phyloP scores from a whole-genome alignment of 37 sponge, comb jelly and placozoan species.

The Hexactinellida sp. region DNA sequence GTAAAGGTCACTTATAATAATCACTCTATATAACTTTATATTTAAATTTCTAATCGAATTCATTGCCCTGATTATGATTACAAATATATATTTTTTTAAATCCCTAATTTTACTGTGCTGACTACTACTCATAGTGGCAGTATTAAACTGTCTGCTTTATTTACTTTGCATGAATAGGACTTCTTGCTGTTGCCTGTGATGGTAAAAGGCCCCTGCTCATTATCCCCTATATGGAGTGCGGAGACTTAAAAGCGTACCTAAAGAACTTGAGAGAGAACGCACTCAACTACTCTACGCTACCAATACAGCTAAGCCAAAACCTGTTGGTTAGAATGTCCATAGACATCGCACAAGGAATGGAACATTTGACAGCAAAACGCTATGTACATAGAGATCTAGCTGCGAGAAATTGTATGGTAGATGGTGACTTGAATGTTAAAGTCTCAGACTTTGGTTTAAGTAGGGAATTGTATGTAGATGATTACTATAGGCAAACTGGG shows the following conservation, averaged over 20 bases:
- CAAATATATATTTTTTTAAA: too few relatives aligned
- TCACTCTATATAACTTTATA: too few relatives aligned
- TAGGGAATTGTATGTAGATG: not conserved
- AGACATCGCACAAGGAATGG: not conserved
- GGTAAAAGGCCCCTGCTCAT: not conserved
- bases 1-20: too few relatives aligned
- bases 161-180: too few relatives aligned
- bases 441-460: slow-evolving; percentile 6
- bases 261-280: not conserved
- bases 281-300: not conserved
- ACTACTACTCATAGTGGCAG: too few relatives aligned
- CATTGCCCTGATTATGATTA: too few relatives aligned
- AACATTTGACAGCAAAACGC: not conserved
- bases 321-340: not conserved
- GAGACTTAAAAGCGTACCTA: not conserved
- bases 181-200: not conserved
- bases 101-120: too few relatives aligned
- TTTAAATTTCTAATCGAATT: too few relatives aligned
- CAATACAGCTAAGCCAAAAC: not conserved
- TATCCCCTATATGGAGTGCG: not conserved
- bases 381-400: slow-evolving; percentile 17
- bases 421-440: not conserved
- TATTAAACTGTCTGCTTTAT: too few relatives aligned
- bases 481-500: not conserved
- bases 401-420: not conserved